Base-by-base conservation (phyloP, 2,888 invertebrate genomes). In the Eupithecia subumbrata region DNA sequence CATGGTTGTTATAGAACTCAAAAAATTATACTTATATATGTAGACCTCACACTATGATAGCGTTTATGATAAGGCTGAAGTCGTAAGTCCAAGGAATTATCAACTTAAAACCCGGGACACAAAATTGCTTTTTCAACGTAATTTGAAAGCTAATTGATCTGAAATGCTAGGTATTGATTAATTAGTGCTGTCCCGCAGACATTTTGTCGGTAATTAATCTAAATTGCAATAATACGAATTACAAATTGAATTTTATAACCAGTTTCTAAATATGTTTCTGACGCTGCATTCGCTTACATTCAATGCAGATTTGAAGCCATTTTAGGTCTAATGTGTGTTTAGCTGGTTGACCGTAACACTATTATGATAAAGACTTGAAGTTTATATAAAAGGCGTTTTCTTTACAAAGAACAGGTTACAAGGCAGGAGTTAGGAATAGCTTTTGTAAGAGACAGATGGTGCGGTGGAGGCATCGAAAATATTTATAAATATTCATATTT, bases 401-500 rank as follows among this genome's bases (percentile, higher is more conserved):
- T 60, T 60, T 60, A 60, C 22, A 25, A 60, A 60, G 22, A 25
- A 60, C 60, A 25, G 12, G 60, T 60, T 25, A 60, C 60, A 60
- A 60, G 60, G 56, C n/a, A 37, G 22, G 43, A 40, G 68, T 67
- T 67, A 34, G 66, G n/a, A 67, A 40, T 37, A 67, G 64, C 34
- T 64, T 43, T 68, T 14, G 37, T 40, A 40, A 7, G 22, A 22
- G 40, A 67, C 67, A 67, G 68, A 68, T 68, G 68, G 82, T 83
- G 83, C 79, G 76, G 79, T 79, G 83, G 89, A 90, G 88, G 91
- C 88, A 92, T 91, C 88, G 86, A 91, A 92, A 93, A 93, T 93
- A 91, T 95, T 93, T 93, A 92, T 93, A 92, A 92, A 92, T 93
- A 93, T 93, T 93, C 93, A 94, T 95, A 93, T 90, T 91, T 91